Conservation (phyloP, 2,888 invertebrate genomes). For the Catonia carolina region DNA sequence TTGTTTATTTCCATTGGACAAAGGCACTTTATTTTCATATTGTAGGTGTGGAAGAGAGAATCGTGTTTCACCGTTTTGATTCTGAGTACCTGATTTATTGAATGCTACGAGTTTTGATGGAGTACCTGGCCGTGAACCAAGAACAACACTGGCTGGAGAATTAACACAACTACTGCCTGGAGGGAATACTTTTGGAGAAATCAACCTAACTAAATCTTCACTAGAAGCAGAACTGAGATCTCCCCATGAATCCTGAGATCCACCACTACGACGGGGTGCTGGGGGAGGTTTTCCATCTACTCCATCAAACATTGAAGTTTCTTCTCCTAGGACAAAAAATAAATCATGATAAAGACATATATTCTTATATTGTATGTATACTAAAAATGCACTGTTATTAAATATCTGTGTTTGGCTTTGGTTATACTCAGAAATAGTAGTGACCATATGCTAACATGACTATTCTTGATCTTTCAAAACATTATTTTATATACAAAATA, state of each 20-base stretch:
- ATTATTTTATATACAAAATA: too few relatives aligned
- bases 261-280: slow-evolving; percentile 50
- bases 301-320: slow-evolving; percentile 33
- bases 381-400: too few relatives aligned
- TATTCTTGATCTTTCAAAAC: too few relatives aligned
- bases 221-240: slow-evolving; percentile 47
- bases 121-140: slow-evolving; percentile 45
- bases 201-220: slow-evolving; percentile 44
- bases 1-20: background rate
- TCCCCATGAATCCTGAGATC: slow-evolving; percentile 47
- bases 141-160: slow-evolving; percentile 73
- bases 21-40: slow-evolving; percentile 4
- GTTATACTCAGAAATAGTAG: too few relatives aligned
- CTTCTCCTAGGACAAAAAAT: slow-evolving; percentile 18
- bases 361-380: too few relatives aligned
- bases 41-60: background rate
- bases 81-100: slow-evolving; percentile 10
- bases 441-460: too few relatives aligned
- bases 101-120: slow-evolving; percentile 7
- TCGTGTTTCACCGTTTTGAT: background rate
- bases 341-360: background rate
- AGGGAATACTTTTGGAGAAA: slow-evolving; percentile 74
- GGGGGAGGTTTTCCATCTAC: slow-evolving; percentile 58
- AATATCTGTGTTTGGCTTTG: too few relatives aligned
- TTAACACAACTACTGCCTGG: slow-evolving; percentile 70